Base-by-base conservation (phyloP, 2,113 vertebrate species). In the Accipiter virgatus region DNA sequence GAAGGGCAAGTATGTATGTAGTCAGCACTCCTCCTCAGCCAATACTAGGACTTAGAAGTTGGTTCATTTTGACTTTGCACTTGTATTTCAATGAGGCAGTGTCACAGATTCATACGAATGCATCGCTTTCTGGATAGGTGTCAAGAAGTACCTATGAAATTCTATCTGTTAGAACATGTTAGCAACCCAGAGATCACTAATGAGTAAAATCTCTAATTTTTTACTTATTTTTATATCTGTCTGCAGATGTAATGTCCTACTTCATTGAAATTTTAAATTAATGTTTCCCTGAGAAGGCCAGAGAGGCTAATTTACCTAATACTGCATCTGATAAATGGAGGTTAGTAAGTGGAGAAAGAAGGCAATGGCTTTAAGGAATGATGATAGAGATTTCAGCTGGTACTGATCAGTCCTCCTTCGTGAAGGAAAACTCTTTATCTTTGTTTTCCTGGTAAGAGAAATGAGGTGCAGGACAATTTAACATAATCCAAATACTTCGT, bases 41-140 rank as follows among this genome's bases (percentile, higher is more conserved):
- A 8, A 0, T 21, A 1, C 32, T 34, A 10, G 21, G 25, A 10
- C 22, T 50, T 61, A 10, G 15, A 9, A 36, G 26, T 9, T 77
- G 40, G 16, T 84, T 87, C 43, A 4, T 19, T 80, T 53, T 8
- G 42, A 36, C 52, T 68, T 50, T 27, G 32, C 40, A 7, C 6
- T 47, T 22, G 16, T 59, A 26, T 65, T 73, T 74, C 65, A 20
- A 1, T 42, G 70, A 26, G 34, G 50, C 48, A 29, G 25, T 9
- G 9, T 66, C n/a, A 55, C 1, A 0, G 58, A 26, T 61, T 66
- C 4, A 7, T 14, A 20, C 0, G 3, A 50, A 26, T 29, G 13
- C 27, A 7, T 42, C 1, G 1, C 26, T 38, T 74, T 68, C 78
- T 47, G 42, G 16, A 10, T 31, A n/a, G 42, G 3, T 80, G n/a